Conservation (phyloP, 2,113 vertebrate species). For the Rhadina sibilatrix region DNA sequence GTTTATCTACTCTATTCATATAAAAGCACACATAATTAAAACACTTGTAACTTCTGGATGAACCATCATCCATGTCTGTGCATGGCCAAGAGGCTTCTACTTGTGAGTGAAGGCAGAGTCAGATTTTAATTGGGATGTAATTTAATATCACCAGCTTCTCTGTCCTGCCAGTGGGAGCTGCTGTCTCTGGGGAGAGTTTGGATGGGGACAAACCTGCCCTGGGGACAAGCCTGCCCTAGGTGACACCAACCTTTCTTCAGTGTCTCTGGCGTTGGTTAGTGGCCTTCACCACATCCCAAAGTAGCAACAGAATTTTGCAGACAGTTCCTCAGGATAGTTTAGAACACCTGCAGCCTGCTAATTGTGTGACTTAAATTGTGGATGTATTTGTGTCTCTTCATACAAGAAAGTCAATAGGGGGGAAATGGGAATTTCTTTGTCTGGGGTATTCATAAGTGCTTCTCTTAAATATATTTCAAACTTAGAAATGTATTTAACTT, state of each 20-base stretch:
- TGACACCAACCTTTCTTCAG: not conserved
- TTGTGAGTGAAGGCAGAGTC: not conserved
- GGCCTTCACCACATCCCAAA: not conserved
- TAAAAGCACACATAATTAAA: not conserved
- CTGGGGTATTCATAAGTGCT: not conserved
- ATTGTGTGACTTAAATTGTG: not conserved
- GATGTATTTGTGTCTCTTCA: not conserved
- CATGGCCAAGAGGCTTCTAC: not conserved
- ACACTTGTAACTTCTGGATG: not conserved
- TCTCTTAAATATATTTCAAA: not conserved
- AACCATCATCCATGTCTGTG: fast-evolving
- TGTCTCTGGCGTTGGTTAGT: not conserved
- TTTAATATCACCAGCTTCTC: not conserved
- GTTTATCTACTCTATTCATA: not conserved
- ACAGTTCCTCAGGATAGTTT: not conserved
- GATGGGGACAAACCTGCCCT: too few species aligned
- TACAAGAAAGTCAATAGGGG: not conserved
- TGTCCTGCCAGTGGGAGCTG: not conserved
- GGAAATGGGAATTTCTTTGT: not conserved
- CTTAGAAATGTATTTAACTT: not conserved
- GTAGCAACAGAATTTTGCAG: not conserved
- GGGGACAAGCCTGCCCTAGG: not conserved
- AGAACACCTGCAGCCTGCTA: not conserved
- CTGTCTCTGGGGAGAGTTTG: not conserved
- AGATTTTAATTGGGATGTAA: not conserved